Evolutionary conservation across 2,888 invertebrate genomes (phyloP), one percentile per base, ranked within the genome.

Genomic region (Amiota minor): DNA sequence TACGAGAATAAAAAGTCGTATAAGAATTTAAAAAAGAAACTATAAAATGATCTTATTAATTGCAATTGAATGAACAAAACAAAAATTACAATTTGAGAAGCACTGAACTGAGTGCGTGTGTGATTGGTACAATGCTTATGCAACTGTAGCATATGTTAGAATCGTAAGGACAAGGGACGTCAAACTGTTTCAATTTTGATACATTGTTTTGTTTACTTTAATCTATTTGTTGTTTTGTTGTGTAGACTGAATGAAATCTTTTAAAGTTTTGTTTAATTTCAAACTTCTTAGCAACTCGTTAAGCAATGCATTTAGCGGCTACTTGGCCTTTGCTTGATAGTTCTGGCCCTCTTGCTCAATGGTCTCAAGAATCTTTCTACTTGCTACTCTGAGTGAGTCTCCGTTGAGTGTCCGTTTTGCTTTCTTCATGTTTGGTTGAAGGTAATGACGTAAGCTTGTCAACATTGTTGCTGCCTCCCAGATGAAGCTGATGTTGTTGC

Each of bases 1-100:
- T 68, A 50, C 67, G 67, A 65, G 72, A 65, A 56, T 72, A 72
- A 35, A 35, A 68, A 67, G 67, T 68, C 67, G 67, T 68, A 35
- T 35, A 35, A 35, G 6, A 68, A 53, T 67, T 12, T 35, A 10
- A 11, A 23, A 18, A 68, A 46, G n/a, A 50, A 50, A 50, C 53
- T 8, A 50, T 3, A 12, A 59, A 20, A 20, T 10, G 9, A 12
- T 59, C 10, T 59, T 59, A 9, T 50, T 50, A 50, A 62, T 35
- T n/a, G 3, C 14, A 45, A 35, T n/a, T 62, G 62, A 35, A 3
- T 35, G 6, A 35, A 35, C 35, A 35, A 2, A 23, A 2, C 23
- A 23, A 23, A 23, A 23, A 23, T 23, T 3, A 3, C 2, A 35
- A 6, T 35, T 35, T 35, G 2, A 35, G 35, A 35, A 35, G 4